These are phyloP conservation scores for Semnornis frantzii DNA, from an alignment of 2,113 vertebrate species.

Conservation along the genomic window DNA sequence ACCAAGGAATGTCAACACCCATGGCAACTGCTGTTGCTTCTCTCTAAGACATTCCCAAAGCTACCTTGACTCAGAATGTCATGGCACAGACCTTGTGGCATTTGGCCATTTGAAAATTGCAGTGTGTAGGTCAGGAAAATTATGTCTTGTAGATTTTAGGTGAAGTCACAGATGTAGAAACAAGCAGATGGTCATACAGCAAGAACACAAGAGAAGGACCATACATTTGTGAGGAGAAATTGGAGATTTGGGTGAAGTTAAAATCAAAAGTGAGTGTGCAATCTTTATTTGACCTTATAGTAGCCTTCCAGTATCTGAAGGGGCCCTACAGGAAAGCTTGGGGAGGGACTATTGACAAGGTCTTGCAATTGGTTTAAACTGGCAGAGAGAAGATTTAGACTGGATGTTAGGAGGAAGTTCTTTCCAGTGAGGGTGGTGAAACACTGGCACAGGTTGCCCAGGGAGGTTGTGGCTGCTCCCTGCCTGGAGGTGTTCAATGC, in stretches of 20 bases:
- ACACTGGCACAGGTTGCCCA: no score
- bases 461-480: no score
- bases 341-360: no score
- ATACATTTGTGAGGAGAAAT: rapidly evolving
- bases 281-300: neutral
- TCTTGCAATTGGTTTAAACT: no score
- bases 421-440: no score
- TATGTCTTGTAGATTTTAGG: neutral
- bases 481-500: no score
- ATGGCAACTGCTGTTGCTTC: neutral
- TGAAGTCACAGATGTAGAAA: neutral
- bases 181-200: neutral
- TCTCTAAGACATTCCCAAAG: neutral
- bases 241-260: neutral
- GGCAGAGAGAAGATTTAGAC: no score
- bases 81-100: neutral
- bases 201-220: neutral
- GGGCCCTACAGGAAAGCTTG: no score
- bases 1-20: neutral
- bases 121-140: neutral
- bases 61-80: neutral
- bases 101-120: neutral
- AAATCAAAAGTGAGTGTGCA: neutral
- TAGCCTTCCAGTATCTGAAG: no score
- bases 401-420: no score